Evolutionary conservation across 2,888 invertebrate genomes (phyloP).

Genomic region (Agrochola lota): DNA sequence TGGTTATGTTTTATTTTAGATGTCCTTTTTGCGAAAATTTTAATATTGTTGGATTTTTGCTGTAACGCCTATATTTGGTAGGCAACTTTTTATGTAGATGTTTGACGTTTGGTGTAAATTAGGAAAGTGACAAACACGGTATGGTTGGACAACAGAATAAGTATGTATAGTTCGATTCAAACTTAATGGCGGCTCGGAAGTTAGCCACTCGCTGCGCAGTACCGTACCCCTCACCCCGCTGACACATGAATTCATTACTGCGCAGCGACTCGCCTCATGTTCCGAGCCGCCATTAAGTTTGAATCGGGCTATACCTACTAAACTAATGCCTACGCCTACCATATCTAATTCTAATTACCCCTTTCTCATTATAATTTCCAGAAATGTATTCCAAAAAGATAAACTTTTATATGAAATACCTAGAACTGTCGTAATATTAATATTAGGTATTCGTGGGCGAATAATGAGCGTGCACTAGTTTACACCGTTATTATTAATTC

Average conservation of each 20-base stretch:
- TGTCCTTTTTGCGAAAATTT: conserved; percentile 8
- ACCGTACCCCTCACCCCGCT: too few relatives aligned
- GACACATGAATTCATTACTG: too few relatives aligned
- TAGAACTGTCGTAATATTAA: neutral
- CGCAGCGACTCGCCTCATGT: too few relatives aligned
- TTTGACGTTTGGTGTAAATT: neutral
- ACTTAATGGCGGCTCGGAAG: too few relatives aligned
- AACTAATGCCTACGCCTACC: neutral
- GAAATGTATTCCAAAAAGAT: neutral
- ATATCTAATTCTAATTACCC: neutral
- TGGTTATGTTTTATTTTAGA: conserved; percentile 38
- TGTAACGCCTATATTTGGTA: conserved; percentile 2
- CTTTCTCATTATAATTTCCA: neutral
- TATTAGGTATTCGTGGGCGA: conserved; percentile 30
- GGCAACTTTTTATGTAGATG: neutral
- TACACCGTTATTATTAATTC: conserved; percentile 46
- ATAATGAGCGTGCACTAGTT: conserved; percentile 42
- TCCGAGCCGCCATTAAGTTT: too few relatives aligned
- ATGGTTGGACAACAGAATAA: neutral
- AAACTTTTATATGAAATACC: neutral
- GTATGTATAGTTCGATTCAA: too few relatives aligned
- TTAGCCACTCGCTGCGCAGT: too few relatives aligned
- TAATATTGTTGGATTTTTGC: conserved; percentile 20
- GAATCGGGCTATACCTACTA: too few relatives aligned
- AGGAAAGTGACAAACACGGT: neutral